phyloP scores from a whole-genome alignment of 2,888 invertebrate species.

The Acronicta leporina region DNA sequence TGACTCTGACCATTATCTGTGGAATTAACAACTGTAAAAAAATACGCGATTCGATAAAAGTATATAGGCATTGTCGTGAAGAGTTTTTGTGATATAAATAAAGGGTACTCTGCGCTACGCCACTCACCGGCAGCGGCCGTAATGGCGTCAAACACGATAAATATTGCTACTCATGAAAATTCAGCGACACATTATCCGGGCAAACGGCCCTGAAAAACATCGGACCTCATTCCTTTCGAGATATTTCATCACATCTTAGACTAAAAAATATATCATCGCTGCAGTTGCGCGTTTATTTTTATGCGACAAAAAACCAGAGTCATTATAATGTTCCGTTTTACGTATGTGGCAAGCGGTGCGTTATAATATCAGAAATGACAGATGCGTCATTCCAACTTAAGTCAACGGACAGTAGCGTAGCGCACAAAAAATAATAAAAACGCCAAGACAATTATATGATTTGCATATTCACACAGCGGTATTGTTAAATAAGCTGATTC shows the following conservation, averaged over 20 bases:
- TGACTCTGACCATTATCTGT: conserved; percentile 87
- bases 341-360: conserved; percentile 77
- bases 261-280: conserved; percentile 67
- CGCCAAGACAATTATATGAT: conserved; percentile 80
- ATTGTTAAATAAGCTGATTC: conserved; percentile 69
- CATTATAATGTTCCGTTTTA: conserved; percentile 73
- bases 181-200: conserved; percentile 75
- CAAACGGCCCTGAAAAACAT: conserved; percentile 70
- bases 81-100: conserved; percentile 81
- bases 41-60: conserved; percentile 83
- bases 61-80: conserved; percentile 78
- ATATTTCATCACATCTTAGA: conserved; percentile 75
- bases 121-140: conserved; percentile 69
- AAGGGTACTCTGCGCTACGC: conserved; percentile 70
- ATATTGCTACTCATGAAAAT: conserved; percentile 85
- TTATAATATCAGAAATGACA: conserved; percentile 85
- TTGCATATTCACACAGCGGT: conserved; percentile 82
- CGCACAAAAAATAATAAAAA: conserved; percentile 67
- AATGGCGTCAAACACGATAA: conserved; percentile 81
- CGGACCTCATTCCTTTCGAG: conserved; percentile 69
- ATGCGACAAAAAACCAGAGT: conserved; percentile 69
- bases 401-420: conserved; percentile 63
- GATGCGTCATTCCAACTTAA: conserved; percentile 80
- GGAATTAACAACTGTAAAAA: conserved; percentile 87
- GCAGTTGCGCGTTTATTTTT: conserved; percentile 69